Percentiles rank a stretch among this genome's conserved stretches.
These are phyloP conservation scores for Synanthedon formicaeformis DNA, from an alignment of 2,888 invertebrate genomes.

Conservation along the genomic window DNA sequence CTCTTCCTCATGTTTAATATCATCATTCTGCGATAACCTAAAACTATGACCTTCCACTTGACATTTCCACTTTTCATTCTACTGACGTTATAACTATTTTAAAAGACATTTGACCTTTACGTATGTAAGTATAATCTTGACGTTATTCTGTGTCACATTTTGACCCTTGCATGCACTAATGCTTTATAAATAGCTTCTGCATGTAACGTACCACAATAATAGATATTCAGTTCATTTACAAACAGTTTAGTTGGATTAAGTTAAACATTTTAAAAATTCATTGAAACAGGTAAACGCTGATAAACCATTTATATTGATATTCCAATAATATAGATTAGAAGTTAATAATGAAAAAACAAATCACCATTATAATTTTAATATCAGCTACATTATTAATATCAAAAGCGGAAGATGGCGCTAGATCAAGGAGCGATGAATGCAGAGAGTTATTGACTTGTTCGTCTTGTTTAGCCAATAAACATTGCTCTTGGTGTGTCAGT, in stretches of 20 bases:
- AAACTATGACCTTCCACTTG: too few species aligned
- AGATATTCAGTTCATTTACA: background rate
- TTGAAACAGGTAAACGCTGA: background rate
- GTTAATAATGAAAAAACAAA: background rate
- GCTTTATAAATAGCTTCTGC: too few species aligned
- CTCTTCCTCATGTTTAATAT: too few species aligned
- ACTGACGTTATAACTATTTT: too few species aligned
- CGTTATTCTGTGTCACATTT: too few species aligned
- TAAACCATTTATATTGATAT: background rate
- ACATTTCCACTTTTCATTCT: too few species aligned
- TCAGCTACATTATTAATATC: background rate
- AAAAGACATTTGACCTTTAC: too few species aligned
- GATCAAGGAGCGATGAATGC: constrained; percentile 18
- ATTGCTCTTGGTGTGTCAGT: constrained; percentile 50
- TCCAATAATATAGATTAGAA: background rate
- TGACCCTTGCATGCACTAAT: too few species aligned
- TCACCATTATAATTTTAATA: background rate
- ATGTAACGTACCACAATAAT: too few species aligned
- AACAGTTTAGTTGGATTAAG: background rate
- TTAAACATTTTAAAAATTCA: background rate
- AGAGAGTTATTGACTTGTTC: constrained; percentile 27
- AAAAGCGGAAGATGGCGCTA: background rate
- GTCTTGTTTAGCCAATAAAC: constrained; percentile 29
- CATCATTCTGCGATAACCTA: too few species aligned
- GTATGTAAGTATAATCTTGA: too few species aligned